phyloP scores from a whole-genome alignment of 2,888 invertebrate species.

The Spisula subtruncata region DNA sequence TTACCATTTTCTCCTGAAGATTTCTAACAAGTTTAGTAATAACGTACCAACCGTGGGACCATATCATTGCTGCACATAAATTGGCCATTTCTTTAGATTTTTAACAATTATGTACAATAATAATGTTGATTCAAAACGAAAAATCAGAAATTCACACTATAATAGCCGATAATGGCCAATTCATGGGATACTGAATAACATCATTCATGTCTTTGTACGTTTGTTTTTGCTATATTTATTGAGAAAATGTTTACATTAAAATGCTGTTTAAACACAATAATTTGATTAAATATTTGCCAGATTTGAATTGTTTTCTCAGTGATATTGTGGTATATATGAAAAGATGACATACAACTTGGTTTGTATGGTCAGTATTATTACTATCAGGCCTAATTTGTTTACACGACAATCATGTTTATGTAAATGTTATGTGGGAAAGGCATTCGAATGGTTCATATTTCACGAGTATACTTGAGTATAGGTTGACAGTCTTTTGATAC shows the following conservation, averaged over 20 bases:
- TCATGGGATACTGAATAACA: not conserved
- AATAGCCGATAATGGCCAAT: not conserved
- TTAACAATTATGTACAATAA: not conserved
- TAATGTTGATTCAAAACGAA: conserved; percentile 11
- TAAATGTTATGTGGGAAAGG: not conserved
- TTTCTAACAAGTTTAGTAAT: not conserved
- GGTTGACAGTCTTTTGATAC: too few relatives aligned
- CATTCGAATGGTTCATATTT: not conserved
- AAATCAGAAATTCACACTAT: not conserved
- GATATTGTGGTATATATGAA: not conserved
- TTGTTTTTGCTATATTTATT: not conserved
- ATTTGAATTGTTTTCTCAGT: not conserved
- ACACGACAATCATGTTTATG: not conserved
- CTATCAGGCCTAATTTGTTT: not conserved
- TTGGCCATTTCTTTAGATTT: not conserved
- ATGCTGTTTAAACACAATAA: conserved; percentile 9
- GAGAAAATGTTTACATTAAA: conserved; percentile 6
- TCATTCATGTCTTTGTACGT: not conserved
- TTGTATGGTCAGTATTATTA: not conserved
- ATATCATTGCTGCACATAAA: not conserved
- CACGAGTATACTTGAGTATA: not conserved
- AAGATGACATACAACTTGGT: not conserved
- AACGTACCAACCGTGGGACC: not conserved
- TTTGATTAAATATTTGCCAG: conserved; percentile 19
- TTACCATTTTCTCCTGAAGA: too few relatives aligned